Evolutionary conservation across 2,113 vertebrate genomes (phyloP), one percentile per base, ranked within the genome.

Genomic region (Cavia porcellus): DNA sequence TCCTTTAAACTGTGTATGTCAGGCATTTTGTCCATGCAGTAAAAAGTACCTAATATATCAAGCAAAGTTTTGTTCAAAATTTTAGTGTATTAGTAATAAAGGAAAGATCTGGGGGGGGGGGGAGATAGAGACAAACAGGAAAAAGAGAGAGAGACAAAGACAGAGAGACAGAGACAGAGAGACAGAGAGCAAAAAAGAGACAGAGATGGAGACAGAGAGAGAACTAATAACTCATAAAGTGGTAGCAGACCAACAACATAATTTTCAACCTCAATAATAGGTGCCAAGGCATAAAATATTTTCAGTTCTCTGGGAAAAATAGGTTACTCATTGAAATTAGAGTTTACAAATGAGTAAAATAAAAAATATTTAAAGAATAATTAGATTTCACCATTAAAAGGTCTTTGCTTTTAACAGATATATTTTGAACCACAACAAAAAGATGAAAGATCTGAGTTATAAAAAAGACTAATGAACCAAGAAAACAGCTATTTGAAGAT

Each of bases 341-440:
- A 45, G n/a, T 87, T 95, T 94, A 68, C 88, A 66, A 87, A 84
- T 11, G 25, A 92, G 15, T 92, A 92, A 87, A 89, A 77, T 86
- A 42, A 57, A 83, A 55, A 13, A n/a, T 50, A 47, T 81, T 75
- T 77, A 47, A 50, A 42, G 94, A 92, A n/a, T 10, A 42, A 59
- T 30, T 25, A 86, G 61, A 59, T 85, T 45, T 57, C 50, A 80
- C 15, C 25, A 95, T 72, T 83, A 61, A 84, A 79, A 90, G 2
- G 68, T 2, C 5, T 90, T 85, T 19, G 62, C 17, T 38, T 52
- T n/a, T 55, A 87, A 89, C 87, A n/a, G 12, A 7, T 84, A 7
- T 85, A 61, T 75, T 74, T 92, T 70, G 89, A 19, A 47, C 35
- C 32, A 82, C 3, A n/a, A 75, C 0, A 64, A 72, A 42, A 66